Percentiles rank a stretch among this genome's conserved stretches.
Evolutionary conservation across 2,888 invertebrate genomes (phyloP).

Genomic region (Eupithecia centaureata): DNA sequence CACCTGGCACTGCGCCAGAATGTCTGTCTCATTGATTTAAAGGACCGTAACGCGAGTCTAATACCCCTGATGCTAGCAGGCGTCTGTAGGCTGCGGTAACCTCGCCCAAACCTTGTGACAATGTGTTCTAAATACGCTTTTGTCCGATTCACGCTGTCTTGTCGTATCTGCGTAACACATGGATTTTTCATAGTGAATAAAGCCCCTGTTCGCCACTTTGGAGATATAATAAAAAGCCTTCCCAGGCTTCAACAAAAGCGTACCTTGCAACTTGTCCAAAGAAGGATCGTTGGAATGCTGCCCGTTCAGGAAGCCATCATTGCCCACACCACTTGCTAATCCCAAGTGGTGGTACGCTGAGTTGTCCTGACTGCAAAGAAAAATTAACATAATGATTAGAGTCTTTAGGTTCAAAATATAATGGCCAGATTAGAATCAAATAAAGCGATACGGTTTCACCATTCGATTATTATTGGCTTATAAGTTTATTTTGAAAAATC

Average conservation of each 20-base stretch:
- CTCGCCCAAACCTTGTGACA: too few relatives aligned
- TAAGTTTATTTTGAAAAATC: not conserved
- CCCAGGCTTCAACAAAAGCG: not conserved
- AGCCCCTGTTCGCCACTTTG: not conserved
- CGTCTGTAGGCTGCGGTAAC: too few relatives aligned
- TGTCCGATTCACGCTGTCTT: too few relatives aligned
- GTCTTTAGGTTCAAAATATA: not conserved
- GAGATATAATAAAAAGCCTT: not conserved
- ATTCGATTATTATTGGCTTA: not conserved
- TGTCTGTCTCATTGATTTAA: too few relatives aligned
- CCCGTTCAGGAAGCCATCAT: constrained; percentile 78
- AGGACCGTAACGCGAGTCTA: too few relatives aligned
- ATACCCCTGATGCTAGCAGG: too few relatives aligned
- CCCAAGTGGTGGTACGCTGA: constrained; percentile 81
- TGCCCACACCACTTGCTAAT: constrained; percentile 76
- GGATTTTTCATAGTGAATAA: too few relatives aligned
- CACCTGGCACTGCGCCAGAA: not conserved
- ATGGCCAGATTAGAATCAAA: not conserved
- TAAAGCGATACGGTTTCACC: not conserved
- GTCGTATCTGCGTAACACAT: too few relatives aligned
- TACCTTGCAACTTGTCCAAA: constrained; percentile 80
- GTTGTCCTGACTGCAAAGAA: constrained; percentile 72
- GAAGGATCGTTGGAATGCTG: constrained; percentile 78
- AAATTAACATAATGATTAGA: not conserved
- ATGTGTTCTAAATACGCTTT: too few relatives aligned